Evolutionary conservation across 1,140 invertebrate genomes (phyloP).

Genomic region (Camponotus vicinus): DNA sequence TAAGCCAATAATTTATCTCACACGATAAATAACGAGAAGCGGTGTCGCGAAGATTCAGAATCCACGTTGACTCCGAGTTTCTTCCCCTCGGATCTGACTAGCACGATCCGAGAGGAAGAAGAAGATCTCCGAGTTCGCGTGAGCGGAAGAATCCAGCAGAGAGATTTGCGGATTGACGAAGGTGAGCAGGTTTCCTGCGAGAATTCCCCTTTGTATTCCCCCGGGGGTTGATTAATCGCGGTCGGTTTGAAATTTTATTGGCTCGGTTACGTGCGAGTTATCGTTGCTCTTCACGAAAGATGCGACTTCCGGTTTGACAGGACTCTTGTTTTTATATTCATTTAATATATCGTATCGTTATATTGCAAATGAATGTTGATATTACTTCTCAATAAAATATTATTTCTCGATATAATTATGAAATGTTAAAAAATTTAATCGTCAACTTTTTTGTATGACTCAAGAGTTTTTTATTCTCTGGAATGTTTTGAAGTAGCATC

Average conservation of each 20-base stretch:
- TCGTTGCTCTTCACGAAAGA: constrained; percentile 11
- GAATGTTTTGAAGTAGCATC: not conserved
- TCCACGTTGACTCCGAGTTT: constrained; percentile 6
- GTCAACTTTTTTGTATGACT: not conserved
- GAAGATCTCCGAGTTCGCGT: not conserved
- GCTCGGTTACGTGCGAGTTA: constrained; percentile 23
- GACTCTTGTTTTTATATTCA: not conserved
- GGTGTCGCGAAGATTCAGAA: constrained; percentile 14
- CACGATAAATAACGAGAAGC: constrained; percentile 28
- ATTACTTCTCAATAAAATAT: too few species aligned
- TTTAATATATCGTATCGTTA: not conserved
- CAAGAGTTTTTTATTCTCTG: not conserved
- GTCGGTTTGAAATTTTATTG: constrained; percentile 40
- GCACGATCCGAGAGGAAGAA: constrained; percentile 13
- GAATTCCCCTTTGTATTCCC: constrained; percentile 17
- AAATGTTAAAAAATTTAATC: not conserved
- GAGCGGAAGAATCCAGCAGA: constrained; percentile 61
- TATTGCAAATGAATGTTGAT: not conserved
- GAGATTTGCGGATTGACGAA: constrained; percentile 65
- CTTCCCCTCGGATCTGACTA: constrained; percentile 12
- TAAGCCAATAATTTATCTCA: constrained; percentile 48
- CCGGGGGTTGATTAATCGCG: constrained; percentile 27
- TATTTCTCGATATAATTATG: not conserved
- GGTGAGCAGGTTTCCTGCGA: constrained; percentile 66
- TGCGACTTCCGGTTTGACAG: constrained; percentile 5